Evolutionary conservation across 2,113 vertebrate species (phyloP), one percentile per base, ranked within the genome.

Genomic region (Grallaria varia): DNA sequence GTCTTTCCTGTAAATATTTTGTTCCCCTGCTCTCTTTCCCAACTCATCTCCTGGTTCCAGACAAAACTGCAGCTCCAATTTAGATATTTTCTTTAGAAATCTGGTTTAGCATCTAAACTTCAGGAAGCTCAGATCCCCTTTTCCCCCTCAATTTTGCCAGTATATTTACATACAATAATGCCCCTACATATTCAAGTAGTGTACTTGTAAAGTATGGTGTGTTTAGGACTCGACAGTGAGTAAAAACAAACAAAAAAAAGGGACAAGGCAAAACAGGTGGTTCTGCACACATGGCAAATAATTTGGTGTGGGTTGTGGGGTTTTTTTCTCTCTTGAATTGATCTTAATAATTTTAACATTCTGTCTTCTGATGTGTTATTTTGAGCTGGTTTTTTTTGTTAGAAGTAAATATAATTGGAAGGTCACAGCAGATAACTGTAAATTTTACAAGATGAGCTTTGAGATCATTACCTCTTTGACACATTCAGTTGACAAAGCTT

Each of bases 251-350:
- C 4, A 6, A 7, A 39, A 75, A 30, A 2, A 0, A 3, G 31
- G 21, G 7, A 35, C 15, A 76, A 56, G 15, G 44, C 9, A 92
- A 30, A 72, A 11, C 14, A 72, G 12, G 28, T 30, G 19, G 31
- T 42, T 62, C 27, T 49, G 11, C 60, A 49, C 1, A 14, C 2
- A 1, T 0, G 1, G 14, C 33, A 77, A 64, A 25, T 14, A 7
- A 60, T 50, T 33, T 19, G 2, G 18, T 37, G 24, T 9, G 35
- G 8, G 4, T 22, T 62, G 49, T n/a, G 16, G 20, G 1, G 7
- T 2, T 23, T 42, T 62, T 60, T 40, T 22, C 17, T 72, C 16
- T 67, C 47, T 50, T 53, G 5, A 77, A 14, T 0, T 40, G 16
- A 23, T 53, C 11, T 35, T 7, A 66, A 44, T 15, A 0, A 66